Conservation (phyloP, 92 coral and sea anemone species). For the Muricea muricata region DNA sequence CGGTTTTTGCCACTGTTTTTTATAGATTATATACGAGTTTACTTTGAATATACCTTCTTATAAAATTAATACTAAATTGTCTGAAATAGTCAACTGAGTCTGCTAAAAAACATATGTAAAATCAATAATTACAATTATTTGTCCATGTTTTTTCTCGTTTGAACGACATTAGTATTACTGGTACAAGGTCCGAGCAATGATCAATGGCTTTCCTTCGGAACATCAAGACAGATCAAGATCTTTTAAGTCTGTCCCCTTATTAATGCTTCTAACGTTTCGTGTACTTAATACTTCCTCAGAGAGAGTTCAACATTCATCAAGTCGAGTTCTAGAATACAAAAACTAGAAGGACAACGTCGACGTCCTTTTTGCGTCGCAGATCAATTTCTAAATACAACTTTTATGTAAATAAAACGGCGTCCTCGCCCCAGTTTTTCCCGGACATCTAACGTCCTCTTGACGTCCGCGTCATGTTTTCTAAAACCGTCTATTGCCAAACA, state of each 20-base stretch:
- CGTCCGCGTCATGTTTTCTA: not conserved
- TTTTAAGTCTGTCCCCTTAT: no score
- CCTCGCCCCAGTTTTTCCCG: not conserved
- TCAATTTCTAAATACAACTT: not conserved
- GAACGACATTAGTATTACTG: no score
- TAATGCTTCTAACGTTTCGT: no score
- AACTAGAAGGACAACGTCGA: not conserved
- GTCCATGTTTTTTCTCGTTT: no score
- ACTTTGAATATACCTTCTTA: not conserved
- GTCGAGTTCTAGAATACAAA: not conserved
- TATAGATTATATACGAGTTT: not conserved
- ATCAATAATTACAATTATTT: no score
- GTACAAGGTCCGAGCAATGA: no score
- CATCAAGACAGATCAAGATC: no score
- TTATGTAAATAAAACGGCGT: not conserved
- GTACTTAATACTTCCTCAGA: not conserved
- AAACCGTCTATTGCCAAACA: not conserved
- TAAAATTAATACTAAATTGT: not conserved
- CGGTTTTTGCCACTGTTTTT: not conserved
- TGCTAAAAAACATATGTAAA: no score
- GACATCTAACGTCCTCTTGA: not conserved
- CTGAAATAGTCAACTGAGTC: not conserved
- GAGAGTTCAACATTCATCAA: not conserved
- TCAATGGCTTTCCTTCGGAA: no score
- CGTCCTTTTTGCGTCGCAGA: not conserved